Evolutionary conservation across 2,113 vertebrate genomes (phyloP).

Genomic region (Zosterops pallidus): DNA sequence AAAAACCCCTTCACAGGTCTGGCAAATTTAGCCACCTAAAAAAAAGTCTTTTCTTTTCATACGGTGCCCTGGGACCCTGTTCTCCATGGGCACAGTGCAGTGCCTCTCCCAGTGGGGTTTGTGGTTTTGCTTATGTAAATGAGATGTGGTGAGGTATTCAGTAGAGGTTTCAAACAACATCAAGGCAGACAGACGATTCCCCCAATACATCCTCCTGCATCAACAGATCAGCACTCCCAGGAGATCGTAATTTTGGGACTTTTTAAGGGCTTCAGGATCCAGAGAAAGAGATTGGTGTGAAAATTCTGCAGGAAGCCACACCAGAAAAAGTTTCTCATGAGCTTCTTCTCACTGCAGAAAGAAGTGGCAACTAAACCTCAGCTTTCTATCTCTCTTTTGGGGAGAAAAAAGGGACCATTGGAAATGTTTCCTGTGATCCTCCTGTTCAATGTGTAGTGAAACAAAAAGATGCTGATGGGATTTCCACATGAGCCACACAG

Average conservation of each 20-base stretch:
- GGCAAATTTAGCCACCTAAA: not conserved
- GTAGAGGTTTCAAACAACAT: not conserved
- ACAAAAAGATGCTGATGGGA: not conserved
- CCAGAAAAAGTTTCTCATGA: not conserved
- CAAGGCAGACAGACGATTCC: not conserved
- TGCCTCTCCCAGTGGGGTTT: fast-evolving
- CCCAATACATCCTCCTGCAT: not conserved
- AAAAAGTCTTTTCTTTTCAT: not conserved
- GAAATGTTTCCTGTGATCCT: not conserved
- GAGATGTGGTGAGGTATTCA: not conserved
- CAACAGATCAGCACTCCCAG: not conserved
- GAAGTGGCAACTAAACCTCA: not conserved
- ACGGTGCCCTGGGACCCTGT: not conserved
- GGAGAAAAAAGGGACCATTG: not conserved
- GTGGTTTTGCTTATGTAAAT: not conserved
- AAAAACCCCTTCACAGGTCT: not conserved
- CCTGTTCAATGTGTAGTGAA: not conserved
- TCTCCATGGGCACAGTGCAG: fast-evolving
- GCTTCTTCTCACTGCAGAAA: not conserved
- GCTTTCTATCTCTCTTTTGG: not conserved
- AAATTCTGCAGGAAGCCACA: not conserved
- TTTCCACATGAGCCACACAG: not conserved
- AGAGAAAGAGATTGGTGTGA: not conserved
- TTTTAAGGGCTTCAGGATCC: not conserved
- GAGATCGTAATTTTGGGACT: fast-evolving